Base-by-base conservation (phyloP, 2,888 invertebrate genomes). In the Aleiodes leptofemur region DNA sequence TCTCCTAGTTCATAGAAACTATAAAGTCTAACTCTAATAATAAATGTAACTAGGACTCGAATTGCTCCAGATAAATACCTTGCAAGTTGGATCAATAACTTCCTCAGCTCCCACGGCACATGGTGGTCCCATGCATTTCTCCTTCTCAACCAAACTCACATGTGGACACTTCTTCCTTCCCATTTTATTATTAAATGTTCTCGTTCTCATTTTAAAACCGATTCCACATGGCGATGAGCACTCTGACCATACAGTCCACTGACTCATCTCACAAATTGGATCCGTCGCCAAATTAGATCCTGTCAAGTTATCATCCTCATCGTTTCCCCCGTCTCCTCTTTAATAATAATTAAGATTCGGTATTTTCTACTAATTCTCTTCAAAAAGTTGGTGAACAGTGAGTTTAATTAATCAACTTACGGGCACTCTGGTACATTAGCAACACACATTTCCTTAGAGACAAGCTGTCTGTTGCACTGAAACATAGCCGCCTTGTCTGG, bases 381-480 rank as follows among this genome's bases (percentile, higher is more conserved):
- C 38, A 50, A 14, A 13, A 50, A 53, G 53, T 69, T 72, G 23
- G 48, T 61, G 14, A 71, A 43, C 77, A 38, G 50, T 72, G 43
- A 43, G 9, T 43, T 43, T 7, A 9, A 43, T 57, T 13, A 73
- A 72, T 59, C 71, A 50, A 91, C 93, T 92, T 85, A 95, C 95
- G 92, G 92, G 90, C 96, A 96, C 89, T 95, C 95, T 0, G 95
- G 90, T 48, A 94, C 89, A 14, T 90, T 90, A 5, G 96, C 95
- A 53, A 95, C 95, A 87, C 98, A 98, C 95, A 97, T 96, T 91
- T 98, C 97, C 90, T 96, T 97, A 73, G 94, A 93, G 61, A 96
- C 92, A 75, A 94, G 90, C 68, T 91, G 91, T 55, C 90, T 90
- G 76, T 92, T 92, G 86, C 96, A 96, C 4, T 92, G 90, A 84